phyloP scores from a whole-genome alignment of 2,113 vertebrate species.

The Hylia prasina region DNA sequence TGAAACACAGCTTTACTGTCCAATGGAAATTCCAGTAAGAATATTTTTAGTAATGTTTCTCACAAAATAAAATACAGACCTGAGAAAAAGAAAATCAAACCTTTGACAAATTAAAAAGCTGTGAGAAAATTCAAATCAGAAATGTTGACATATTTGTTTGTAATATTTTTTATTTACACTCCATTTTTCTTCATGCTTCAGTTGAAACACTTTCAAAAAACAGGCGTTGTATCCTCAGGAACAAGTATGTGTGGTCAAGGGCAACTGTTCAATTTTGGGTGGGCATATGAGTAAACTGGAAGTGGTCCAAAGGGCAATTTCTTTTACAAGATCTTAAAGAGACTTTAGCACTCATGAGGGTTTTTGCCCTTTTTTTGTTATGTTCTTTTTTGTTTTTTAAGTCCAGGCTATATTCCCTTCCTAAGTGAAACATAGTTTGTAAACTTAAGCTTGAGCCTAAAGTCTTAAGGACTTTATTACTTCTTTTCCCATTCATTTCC shows the following conservation, averaged over 20 bases:
- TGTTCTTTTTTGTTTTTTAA: background rate
- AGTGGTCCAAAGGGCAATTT: background rate
- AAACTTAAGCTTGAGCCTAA: background rate
- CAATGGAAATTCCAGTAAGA: background rate
- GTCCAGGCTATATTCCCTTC: background rate
- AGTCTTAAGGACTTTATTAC: background rate
- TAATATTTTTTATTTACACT: background rate
- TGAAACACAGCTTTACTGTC: background rate
- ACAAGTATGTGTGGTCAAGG: background rate
- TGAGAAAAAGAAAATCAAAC: background rate
- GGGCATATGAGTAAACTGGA: background rate
- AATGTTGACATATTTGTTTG: background rate
- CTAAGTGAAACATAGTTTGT: background rate
- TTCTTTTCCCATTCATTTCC: background rate
- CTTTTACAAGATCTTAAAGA: background rate
- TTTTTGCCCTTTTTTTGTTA: fast-evolving
- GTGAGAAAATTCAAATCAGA: constrained; percentile 8
- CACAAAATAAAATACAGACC: background rate
- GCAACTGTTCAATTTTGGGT: background rate
- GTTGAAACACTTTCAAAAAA: background rate
- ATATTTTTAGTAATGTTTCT: background rate
- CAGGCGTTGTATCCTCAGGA: background rate
- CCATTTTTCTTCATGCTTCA: background rate
- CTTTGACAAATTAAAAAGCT: background rate
- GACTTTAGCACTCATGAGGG: background rate